phyloP scores from a whole-genome alignment of 2,888 invertebrate genomes.

The Barypeithes pellucidus region DNA sequence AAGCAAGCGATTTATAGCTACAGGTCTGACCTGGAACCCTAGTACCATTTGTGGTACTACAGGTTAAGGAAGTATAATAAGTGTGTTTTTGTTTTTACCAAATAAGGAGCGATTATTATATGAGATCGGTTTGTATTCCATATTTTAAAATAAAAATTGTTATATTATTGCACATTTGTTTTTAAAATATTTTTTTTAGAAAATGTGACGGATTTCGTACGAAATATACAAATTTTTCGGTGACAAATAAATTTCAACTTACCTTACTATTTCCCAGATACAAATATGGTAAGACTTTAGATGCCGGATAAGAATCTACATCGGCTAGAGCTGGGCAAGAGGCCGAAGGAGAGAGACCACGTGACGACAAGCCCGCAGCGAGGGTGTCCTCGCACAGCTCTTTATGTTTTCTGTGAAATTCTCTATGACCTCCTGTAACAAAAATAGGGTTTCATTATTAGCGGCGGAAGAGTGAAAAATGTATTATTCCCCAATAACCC shows the following conservation, averaged over 20 bases:
- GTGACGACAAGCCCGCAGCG: constrained; percentile 69
- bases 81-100: background rate
- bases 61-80: constrained; percentile 9
- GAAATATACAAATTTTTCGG: no score
- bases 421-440: constrained; percentile 78
- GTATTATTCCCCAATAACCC: no score
- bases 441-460: background rate
- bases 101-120: background rate
- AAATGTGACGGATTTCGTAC: no score
- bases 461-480: constrained; percentile 8
- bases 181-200: no score
- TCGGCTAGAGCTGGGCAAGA: constrained; percentile 75
- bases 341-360: constrained; percentile 67
- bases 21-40: background rate
- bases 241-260: no score
- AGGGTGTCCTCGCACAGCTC: constrained; percentile 83
- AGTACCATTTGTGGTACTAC: constrained; percentile 23
- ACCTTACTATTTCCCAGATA: constrained; percentile 88
- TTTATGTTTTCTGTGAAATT: constrained; percentile 80
- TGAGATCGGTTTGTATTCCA: no score
- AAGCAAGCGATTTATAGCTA: constrained; percentile 25
- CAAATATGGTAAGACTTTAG: constrained; percentile 85
- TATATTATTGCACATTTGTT: no score
- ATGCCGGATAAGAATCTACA: constrained; percentile 84
- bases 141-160: no score